Base-by-base conservation (phyloP, 2,113 vertebrate species). In the Gopherus flavomarginatus region DNA sequence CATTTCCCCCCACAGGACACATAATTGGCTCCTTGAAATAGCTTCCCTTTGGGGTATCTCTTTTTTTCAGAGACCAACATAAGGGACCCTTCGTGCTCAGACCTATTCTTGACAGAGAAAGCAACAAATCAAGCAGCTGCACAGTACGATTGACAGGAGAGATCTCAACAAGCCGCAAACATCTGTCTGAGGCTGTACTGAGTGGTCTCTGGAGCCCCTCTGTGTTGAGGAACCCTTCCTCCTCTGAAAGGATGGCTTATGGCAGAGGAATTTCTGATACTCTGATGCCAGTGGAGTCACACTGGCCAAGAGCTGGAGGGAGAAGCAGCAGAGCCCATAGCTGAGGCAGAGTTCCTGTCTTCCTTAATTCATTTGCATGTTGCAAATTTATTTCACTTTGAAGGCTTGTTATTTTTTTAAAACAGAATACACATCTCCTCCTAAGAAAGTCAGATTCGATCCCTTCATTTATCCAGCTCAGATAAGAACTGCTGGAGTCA, bases 351-450 rank as follows among this genome's bases (percentile, higher is more conserved):
- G 21, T 89, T 59, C 85, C 80, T 12, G 13, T 86, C 50, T 72
- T 81, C 42, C n/a, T 59, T 54, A 54, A 31, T 38, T 38, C 11
- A 84, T 22, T 16, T 42, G 6, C 44, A 9, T 19, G 53, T 6
- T 2, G 0, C 50, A 80, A 80, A 86, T 0, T 14, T 0, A 81
- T 59, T 44, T 90, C 59, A 24, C 0, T 79, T 80, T 77, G 44
- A 21, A 26, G 91, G 80, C 22, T 81, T 56, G 1, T 57, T 90
- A 54, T 93, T 83, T 35, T 65, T 35, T 14, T 8, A 8, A 35
- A 88, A 57, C 38, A 57, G 22, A 26, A 10, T 0, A 4, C 21
- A 81, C 2, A 47, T 24, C 42, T 53, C 29, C n/a, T 72, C 3
- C 50, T 5, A 69, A 44, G 72, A 12, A 12, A 26, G 38, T 3